These are phyloP conservation scores for Thereva nobilitata DNA, from an alignment of 2,888 invertebrate genomes.

Conservation along the genomic window DNA sequence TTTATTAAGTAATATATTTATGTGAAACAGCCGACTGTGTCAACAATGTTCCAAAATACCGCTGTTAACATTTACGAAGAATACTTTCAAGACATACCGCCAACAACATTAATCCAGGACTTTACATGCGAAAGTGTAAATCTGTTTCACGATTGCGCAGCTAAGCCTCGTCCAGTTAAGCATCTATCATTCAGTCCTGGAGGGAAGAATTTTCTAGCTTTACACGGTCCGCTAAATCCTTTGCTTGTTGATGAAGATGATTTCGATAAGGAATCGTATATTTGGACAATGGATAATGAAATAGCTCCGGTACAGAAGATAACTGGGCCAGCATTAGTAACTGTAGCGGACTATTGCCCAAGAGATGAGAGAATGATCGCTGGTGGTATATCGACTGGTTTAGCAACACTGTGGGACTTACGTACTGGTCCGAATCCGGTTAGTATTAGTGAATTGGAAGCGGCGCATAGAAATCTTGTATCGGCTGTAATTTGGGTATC, in stretches of 20 bases:
- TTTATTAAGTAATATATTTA: neutral
- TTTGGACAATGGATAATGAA: conserved; percentile 78
- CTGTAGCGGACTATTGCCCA: conserved; percentile 83
- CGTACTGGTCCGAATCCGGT: conserved; percentile 77
- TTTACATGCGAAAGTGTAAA: conserved; percentile 67
- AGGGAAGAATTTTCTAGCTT: neutral
- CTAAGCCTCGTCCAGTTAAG: neutral
- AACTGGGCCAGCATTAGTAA: conserved; percentile 70
- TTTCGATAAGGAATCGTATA: conserved; percentile 47
- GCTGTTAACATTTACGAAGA: conserved; percentile 79
- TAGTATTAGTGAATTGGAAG: conserved; percentile 74
- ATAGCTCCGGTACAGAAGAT: conserved; percentile 70
- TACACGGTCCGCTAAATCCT: too few relatives aligned
- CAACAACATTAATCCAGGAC: conserved; percentile 62
- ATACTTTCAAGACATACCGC: conserved; percentile 66
- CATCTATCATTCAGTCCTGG: conserved; percentile 1
- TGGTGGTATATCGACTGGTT: conserved; percentile 74
- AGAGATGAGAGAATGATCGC: conserved; percentile 76
- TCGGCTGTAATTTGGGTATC: conserved; percentile 86
- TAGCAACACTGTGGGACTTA: conserved; percentile 80
- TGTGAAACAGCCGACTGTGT: conserved; percentile 67
- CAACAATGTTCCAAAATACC: conserved; percentile 76
- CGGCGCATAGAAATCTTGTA: conserved; percentile 83
- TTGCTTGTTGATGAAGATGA: too few relatives aligned
- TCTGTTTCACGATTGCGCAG: conserved; percentile 66